Conservation (phyloP, 2,113 vertebrate genomes). For the Murina feae region DNA sequence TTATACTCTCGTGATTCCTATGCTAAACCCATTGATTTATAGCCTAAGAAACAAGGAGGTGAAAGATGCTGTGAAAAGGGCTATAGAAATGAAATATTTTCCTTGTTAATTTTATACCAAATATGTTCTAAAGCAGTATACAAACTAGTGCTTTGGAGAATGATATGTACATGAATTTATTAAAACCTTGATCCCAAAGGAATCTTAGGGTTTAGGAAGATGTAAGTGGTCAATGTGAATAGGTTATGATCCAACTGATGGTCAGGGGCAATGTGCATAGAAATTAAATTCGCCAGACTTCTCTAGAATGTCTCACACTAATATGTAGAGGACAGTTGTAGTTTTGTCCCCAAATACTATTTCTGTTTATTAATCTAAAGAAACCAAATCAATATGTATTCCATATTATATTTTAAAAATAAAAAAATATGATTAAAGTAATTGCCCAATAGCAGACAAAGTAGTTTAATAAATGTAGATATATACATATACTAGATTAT, state of each 20-base stretch:
- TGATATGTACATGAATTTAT: neutral
- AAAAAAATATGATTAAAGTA: neutral
- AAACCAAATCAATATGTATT: neutral
- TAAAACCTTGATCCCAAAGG: neutral
- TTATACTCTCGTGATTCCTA: constrained; percentile 71
- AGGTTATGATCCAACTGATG: neutral
- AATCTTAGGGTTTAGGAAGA: neutral
- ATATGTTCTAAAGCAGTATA: accelerated
- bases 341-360: neutral
- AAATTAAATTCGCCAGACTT: neutral
- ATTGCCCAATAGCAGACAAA: neutral
- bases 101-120: neutral
- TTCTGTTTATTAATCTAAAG: neutral
- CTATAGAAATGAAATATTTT: neutral
- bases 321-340: neutral
- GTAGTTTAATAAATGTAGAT: too few relatives aligned
- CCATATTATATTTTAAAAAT: neutral
- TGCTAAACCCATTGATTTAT: constrained; percentile 78
- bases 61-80: constrained; percentile 61
- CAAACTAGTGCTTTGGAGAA: neutral
- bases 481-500: too few relatives aligned
- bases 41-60: constrained; percentile 74
- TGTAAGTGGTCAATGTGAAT: neutral
- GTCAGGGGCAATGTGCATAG: neutral
- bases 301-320: neutral